Evolutionary conservation across 2,888 invertebrate species (phyloP).

Genomic region (Prenolepis imparis): DNA sequence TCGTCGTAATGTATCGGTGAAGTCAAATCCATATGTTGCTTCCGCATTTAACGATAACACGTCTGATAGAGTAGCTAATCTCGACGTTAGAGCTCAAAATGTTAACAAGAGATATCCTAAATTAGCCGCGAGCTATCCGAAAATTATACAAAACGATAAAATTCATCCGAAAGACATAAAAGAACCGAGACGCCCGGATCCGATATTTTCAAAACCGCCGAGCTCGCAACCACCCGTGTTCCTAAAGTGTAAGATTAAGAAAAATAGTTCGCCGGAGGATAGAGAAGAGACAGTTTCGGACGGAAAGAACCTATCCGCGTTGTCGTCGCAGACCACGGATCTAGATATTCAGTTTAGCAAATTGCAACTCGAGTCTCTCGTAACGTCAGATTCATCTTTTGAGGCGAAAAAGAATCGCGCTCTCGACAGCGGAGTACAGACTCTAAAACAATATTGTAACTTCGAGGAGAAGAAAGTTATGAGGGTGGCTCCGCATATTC

Average conservation of each 20-base stretch:
- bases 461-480: conserved; percentile 84
- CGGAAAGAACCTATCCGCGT: conserved; percentile 42
- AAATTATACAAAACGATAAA: conserved; percentile 68
- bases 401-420: conserved; percentile 24
- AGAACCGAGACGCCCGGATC: conserved; percentile 70
- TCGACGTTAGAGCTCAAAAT: conserved; percentile 56
- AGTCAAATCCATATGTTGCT: conserved; percentile 43
- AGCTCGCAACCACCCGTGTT: conserved; percentile 78
- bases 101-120: conserved; percentile 80
- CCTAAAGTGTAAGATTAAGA: conserved; percentile 80
- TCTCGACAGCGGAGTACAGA: conserved; percentile 68
- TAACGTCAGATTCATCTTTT: conserved; percentile 68
- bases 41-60: conserved; percentile 23
- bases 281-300: conserved; percentile 39
- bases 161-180: conserved; percentile 58
- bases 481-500: conserved; percentile 84
- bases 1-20: conserved; percentile 77
- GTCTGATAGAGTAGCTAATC: neutral
- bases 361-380: conserved; percentile 75
- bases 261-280: conserved; percentile 47
- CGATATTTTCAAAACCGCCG: conserved; percentile 75
- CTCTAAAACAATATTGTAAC: conserved; percentile 82
- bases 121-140: conserved; percentile 78
- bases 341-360: conserved; percentile 82
- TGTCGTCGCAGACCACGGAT: conserved; percentile 77